Conservation (phyloP, 53 echinoderm and acorn worm genomes). For the Mesocentrotus franciscanus region DNA sequence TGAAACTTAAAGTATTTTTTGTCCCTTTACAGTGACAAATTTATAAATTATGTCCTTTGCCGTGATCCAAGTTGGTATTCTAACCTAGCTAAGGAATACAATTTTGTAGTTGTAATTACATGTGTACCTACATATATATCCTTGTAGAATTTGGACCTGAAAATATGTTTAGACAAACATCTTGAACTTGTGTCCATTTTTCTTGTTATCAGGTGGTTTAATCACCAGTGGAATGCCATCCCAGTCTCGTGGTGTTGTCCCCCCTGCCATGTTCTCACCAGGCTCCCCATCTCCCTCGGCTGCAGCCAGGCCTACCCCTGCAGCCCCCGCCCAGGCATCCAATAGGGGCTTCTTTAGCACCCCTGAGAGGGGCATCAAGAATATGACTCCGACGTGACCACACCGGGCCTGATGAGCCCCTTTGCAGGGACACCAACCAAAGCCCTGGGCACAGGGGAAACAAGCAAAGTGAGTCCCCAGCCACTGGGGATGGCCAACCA, state of each 20-base stretch:
- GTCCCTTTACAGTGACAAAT: no score
- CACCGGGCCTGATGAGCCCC: background rate
- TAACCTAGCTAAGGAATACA: no score
- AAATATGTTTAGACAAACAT: no score
- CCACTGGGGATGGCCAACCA: no score
- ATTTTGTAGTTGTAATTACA: no score
- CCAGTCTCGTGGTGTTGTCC: constrained; percentile 27
- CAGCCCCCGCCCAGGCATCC: constrained; percentile 20
- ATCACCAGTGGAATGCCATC: constrained; percentile 72
- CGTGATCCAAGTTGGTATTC: no score
- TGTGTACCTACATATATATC: no score
- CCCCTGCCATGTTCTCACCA: constrained; percentile 35
- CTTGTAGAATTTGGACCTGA: no score
- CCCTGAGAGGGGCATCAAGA: constrained; percentile 52
- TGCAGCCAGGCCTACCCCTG: constrained; percentile 24
- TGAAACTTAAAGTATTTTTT: no score
- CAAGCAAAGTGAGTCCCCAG: background rate
- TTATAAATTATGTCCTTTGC: no score
- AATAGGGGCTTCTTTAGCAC: background rate
- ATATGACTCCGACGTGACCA: constrained; percentile 20
- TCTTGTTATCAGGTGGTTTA: constrained; percentile 48
- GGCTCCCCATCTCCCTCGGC: constrained; percentile 37
- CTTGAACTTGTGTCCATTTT: background rate
- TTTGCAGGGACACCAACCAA: background rate
- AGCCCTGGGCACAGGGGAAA: background rate